Conservation (phyloP, 2,113 vertebrate genomes). For the Bufo bufo region DNA sequence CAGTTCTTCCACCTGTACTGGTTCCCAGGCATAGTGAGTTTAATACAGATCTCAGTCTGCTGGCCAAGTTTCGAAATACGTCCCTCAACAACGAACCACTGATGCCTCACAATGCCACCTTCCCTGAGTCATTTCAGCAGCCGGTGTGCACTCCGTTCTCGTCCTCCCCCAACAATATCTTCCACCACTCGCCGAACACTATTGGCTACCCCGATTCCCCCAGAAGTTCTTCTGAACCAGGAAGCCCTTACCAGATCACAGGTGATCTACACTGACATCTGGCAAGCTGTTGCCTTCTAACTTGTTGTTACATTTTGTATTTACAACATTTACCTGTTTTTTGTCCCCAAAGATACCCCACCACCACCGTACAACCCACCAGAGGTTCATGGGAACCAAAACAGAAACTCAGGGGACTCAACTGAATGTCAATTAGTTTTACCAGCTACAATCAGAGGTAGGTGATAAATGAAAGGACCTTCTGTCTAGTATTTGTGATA, state of each 20-base stretch:
- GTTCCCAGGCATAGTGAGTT: slow-evolving; percentile 98
- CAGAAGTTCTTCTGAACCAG: slow-evolving; percentile 82
- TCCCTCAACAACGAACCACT: slow-evolving; percentile 90
- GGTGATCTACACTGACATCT: slow-evolving; percentile 70
- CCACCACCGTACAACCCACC: slow-evolving; percentile 84
- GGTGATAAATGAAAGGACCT: slow-evolving; percentile 32
- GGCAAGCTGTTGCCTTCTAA: not conserved
- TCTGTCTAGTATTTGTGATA: no score
- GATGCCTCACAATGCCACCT: slow-evolving; percentile 96
- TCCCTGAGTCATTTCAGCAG: slow-evolving; percentile 90
- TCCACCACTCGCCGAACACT: slow-evolving; percentile 79
- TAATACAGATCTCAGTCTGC: slow-evolving; percentile 95
- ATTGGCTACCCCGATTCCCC: slow-evolving; percentile 86
- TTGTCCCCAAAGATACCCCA: slow-evolving; percentile 78
- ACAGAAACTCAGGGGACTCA: slow-evolving; percentile 77
- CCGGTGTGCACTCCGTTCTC: slow-evolving; percentile 79
- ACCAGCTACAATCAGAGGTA: slow-evolving; percentile 82
- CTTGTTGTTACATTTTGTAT: not conserved
- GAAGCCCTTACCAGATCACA: slow-evolving; percentile 86
- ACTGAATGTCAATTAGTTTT: slow-evolving; percentile 78
- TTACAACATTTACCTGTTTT: not conserved
- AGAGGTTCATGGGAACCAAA: slow-evolving; percentile 77
- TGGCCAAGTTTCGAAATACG: slow-evolving; percentile 91
- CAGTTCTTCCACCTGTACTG: slow-evolving; percentile 92
- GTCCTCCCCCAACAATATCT: slow-evolving; percentile 77